Evolutionary conservation across 2,113 vertebrate genomes (phyloP).

Genomic region (Neogobius melanostomus): DNA sequence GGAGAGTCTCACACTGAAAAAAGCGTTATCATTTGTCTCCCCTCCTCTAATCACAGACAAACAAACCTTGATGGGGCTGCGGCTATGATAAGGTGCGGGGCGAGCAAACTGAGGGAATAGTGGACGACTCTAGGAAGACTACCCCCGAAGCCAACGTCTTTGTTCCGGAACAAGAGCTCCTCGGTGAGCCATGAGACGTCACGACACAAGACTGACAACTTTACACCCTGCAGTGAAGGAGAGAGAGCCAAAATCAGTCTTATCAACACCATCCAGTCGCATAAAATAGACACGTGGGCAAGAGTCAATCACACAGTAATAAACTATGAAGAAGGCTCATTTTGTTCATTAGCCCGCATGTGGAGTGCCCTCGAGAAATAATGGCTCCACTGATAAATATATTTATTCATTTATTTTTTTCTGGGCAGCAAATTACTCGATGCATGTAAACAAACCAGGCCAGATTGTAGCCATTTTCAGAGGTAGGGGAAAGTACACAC

Average conservation of each 20-base stretch:
- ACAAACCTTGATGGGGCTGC: conserved; percentile 49
- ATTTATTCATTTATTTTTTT: no score
- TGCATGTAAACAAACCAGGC: no score
- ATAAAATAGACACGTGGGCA: conserved; percentile 33
- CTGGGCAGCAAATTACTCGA: no score
- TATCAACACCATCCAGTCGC: conserved; percentile 44
- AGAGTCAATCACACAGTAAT: conserved; percentile 46
- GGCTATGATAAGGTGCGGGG: conserved; percentile 67
- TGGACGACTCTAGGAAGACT: conserved; percentile 72
- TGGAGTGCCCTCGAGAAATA: conserved; percentile 1
- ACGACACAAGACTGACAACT: conserved; percentile 75
- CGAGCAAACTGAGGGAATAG: conserved; percentile 78
- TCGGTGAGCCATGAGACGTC: conserved; percentile 86
- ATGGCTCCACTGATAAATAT: no score
- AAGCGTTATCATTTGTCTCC: not conserved
- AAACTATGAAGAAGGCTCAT: conserved; percentile 40
- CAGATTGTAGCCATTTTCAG: no score
- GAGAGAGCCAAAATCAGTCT: conserved; percentile 28
- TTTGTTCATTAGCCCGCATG: conserved; percentile 46
- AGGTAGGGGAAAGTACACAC: no score
- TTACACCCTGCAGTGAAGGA: conserved; percentile 73
- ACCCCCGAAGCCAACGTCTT: conserved; percentile 84
- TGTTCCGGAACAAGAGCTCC: conserved; percentile 83
- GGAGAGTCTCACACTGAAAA: not conserved
- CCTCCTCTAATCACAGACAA: not conserved